phyloP scores from a whole-genome alignment of 2,113 vertebrate species.

The Parus major region DNA sequence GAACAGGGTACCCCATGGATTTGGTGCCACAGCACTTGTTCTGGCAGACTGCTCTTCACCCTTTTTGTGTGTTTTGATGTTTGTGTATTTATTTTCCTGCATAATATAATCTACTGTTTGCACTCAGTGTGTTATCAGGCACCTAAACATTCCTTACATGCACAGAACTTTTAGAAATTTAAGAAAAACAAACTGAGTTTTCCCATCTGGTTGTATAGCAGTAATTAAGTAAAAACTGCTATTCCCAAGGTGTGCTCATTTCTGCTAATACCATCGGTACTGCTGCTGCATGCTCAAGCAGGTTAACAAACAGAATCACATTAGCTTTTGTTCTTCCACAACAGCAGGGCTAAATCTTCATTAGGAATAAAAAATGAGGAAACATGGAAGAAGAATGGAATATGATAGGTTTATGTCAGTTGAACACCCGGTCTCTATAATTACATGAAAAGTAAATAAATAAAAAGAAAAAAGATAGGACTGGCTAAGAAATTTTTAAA shows the following conservation, averaged over 20 bases:
- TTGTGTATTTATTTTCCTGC: neutral
- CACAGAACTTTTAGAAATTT: neutral
- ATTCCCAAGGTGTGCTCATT: slow-evolving; percentile 42
- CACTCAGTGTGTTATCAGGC: neutral
- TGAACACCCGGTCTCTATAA: accelerated
- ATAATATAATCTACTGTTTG: neutral
- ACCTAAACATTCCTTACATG: neutral
- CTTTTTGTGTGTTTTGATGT: neutral
- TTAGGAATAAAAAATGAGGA: neutral
- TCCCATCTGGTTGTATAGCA: neutral
- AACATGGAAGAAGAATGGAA: neutral
- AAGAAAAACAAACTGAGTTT: slow-evolving; percentile 28
- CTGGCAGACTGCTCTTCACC: neutral
- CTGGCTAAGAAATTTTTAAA: neutral
- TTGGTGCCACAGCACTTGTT: neutral
- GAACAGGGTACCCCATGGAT: neutral
- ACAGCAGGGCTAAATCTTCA: neutral
- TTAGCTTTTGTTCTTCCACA: slow-evolving; percentile 3
- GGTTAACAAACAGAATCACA: slow-evolving; percentile 12
- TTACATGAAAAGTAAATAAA: neutral
- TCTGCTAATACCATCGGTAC: slow-evolving; percentile 8
- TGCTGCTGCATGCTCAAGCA: slow-evolving; percentile 10
- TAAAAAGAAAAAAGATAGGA: neutral
- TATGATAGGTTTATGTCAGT: neutral
- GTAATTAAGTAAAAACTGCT: slow-evolving; percentile 45